These are phyloP conservation scores for Sinelater perroti DNA, from an alignment of 2,888 invertebrate genomes.

Conservation along the genomic window DNA sequence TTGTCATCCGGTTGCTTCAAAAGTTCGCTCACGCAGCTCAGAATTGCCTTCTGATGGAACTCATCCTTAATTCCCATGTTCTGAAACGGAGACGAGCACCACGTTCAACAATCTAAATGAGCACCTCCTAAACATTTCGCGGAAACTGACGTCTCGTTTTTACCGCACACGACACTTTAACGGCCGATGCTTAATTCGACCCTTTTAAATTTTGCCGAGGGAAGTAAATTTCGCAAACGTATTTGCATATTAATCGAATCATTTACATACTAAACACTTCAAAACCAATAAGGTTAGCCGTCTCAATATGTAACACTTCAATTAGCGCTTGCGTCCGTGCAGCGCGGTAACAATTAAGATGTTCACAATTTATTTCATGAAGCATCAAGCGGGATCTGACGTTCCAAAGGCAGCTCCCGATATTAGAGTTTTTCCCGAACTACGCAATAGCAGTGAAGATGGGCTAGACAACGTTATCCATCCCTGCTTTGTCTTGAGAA, in stretches of 20 bases:
- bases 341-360: not conserved
- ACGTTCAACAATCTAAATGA: not conserved
- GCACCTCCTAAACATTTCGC: not conserved
- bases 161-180: not conserved
- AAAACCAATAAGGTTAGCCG: not conserved
- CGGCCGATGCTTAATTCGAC: not conserved
- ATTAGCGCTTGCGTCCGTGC: not conserved
- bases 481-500: too few relatives aligned
- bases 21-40: slow-evolving; percentile 74
- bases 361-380: not conserved
- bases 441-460: too few relatives aligned
- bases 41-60: slow-evolving; percentile 74
- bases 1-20: slow-evolving; percentile 58
- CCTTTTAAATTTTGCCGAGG: not conserved
- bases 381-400: slow-evolving; percentile 1
- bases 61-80: slow-evolving; percentile 79
- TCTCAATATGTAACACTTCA: slow-evolving; percentile 1
- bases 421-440: too few relatives aligned
- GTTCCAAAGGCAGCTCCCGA: slow-evolving; percentile 11
- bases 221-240: not conserved
- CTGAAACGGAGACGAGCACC: slow-evolving; percentile 59
- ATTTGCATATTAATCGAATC: not conserved
- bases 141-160: not conserved
- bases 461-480: too few relatives aligned
- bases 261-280: not conserved